Base-by-base conservation (phyloP, 30 jellyfish, hydroid and myxozoan species). In the Hydractinia symbiolongicarpus region DNA sequence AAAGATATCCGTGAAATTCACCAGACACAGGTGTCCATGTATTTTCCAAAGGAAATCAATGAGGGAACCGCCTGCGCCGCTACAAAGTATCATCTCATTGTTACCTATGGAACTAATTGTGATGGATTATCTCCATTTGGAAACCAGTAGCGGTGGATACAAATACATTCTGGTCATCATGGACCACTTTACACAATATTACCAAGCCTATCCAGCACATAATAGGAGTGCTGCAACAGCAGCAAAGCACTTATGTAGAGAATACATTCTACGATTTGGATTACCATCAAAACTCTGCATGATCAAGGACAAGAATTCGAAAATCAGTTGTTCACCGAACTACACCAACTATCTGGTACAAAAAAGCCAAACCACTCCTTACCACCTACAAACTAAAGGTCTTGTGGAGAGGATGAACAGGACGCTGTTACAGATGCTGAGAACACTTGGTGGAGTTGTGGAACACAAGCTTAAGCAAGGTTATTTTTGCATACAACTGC, bases 271-370 rank as follows among this genome's bases (percentile, higher is more conserved):
- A n/a, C 88, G 7, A 66, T 66, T 14, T 21, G 55, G 16, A 68
- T 86, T 44, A 80, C 85, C 9, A 11, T 10, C 8, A 81, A 66
- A 66, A 81, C 84, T 20, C 83, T 82, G 7, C 86, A 84, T 54
- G 87, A 75, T 68, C 83, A 84, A 50, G 93, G 93, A 5, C 62
- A 55, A 4, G 93, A 84, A 66, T 84, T 84, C 54, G 93, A 75
- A 53, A 76, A 84, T 79, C 8, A 54, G 40, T 44, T 84, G 52
- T 84, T 66, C 86, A 21, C 60, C n/a, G 5, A 66, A 14, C 21
- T 83, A 8, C 81, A 83, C 62, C 71, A 52, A 19, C 81, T 83
- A 7, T 55, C 79, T 55, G 62, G 60, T 50, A 73, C 75, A 13
- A 73, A 50, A 55, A 66, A 76, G 50, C 77, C 86, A 86, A 8